Conservation (phyloP, 2,888 invertebrate genomes). For the Dryocosmus kuriphilus region DNA sequence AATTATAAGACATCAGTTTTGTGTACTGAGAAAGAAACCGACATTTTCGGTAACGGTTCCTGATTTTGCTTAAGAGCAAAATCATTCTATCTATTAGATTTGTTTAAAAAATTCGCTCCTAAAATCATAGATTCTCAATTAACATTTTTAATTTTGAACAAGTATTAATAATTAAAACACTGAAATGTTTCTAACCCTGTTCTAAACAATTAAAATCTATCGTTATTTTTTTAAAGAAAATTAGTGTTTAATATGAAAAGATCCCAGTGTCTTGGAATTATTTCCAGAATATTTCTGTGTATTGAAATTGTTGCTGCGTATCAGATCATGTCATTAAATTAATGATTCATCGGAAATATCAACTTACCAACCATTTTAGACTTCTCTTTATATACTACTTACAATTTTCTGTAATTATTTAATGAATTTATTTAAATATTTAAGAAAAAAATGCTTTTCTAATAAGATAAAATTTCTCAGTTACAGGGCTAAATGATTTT, state of each 20-base stretch:
- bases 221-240: neutral
- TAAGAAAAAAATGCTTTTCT: neutral
- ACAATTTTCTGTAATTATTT: neutral
- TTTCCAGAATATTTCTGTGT: conserved; percentile 2
- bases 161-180: no score
- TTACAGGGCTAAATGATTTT: conserved; percentile 3
- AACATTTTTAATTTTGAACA: no score
- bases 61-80: no score
- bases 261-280: conserved; percentile 3
- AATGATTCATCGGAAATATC: neutral
- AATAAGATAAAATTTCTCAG: neutral
- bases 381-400: neutral
- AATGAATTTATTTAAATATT: no score
- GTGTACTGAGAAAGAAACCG: no score
- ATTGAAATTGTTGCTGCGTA: neutral
- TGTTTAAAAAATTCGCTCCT: no score
- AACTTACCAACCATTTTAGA: neutral
- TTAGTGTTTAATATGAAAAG: neutral
- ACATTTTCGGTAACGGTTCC: no score
- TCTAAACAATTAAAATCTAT: neutral
- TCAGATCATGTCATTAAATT: neutral
- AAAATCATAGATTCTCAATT: no score
- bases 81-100: no score
- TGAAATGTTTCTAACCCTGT: no score
- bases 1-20: no score